phyloP scores from a whole-genome alignment of 2,888 invertebrate genomes.

The Sesia apiformis region DNA sequence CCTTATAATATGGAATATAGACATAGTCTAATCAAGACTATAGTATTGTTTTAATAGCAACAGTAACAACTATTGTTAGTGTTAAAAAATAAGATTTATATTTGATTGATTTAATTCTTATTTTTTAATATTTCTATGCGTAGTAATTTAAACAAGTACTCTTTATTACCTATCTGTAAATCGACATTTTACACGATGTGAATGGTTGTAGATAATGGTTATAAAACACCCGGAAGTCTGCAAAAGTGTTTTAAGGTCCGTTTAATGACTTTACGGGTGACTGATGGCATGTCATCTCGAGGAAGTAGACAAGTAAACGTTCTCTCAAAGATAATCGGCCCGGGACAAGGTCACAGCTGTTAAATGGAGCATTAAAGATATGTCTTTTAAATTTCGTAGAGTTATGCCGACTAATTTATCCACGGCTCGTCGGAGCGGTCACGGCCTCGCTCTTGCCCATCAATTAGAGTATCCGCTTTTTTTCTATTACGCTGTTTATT shows the following conservation, averaged over 20 bases:
- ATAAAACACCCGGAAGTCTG: slow-evolving; percentile 38
- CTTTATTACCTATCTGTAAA: too few species aligned
- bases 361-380: slow-evolving; percentile 3
- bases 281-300: slow-evolving; percentile 31
- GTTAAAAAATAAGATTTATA: too few species aligned
- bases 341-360: slow-evolving; percentile 11
- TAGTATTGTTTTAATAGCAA: too few species aligned
- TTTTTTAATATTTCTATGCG: too few species aligned
- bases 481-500: slow-evolving; percentile 58
- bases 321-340: slow-evolving; percentile 13
- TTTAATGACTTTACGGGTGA: slow-evolving; percentile 39
- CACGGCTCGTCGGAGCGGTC: slow-evolving; percentile 38
- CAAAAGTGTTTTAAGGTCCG: slow-evolving; percentile 29
- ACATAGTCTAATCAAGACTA: too few species aligned
- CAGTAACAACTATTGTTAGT: too few species aligned
- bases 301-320: slow-evolving; percentile 20
- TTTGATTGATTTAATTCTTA: too few species aligned
- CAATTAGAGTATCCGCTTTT: slow-evolving; percentile 69
- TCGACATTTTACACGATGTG: too few species aligned
- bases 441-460: slow-evolving; percentile 51
- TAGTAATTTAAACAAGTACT: too few species aligned
- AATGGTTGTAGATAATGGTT: too few species aligned
- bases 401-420: slow-evolving; percentile 36
- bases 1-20: too few species aligned
- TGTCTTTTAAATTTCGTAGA: slow-evolving; percentile 14